Conservation (phyloP, 2,888 invertebrate species). For the Mesorhabditis spiculigera region DNA sequence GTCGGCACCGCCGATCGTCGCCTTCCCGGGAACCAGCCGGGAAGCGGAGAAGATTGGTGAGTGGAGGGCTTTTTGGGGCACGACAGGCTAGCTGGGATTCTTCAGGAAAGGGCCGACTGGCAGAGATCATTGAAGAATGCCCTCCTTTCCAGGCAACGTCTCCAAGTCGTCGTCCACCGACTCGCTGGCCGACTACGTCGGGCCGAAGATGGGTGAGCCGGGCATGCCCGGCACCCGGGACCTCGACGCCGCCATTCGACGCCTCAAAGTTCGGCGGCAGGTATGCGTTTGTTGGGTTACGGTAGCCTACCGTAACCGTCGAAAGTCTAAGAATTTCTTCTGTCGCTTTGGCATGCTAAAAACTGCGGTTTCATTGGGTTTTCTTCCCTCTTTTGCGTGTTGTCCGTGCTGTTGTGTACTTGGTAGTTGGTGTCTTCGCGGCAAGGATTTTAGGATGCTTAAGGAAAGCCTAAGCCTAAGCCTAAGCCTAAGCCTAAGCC, state of each 20-base stretch:
- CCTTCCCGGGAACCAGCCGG: no score
- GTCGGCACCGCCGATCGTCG: no score
- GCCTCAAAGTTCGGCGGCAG: slow-evolving; percentile 33
- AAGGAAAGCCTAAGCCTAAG: background rate
- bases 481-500: no score
- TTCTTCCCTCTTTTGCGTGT: no score
- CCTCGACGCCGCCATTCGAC: slow-evolving; percentile 66
- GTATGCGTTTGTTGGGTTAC: slow-evolving; percentile 8
- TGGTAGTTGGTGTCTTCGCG: no score
- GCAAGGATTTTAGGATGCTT: no score
- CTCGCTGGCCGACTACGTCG: slow-evolving; percentile 41
- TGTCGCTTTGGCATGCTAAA: no score
- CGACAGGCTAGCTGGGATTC: background rate
- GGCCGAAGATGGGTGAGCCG: slow-evolving; percentile 71
- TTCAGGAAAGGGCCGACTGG: background rate
- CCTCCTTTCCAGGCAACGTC: slow-evolving; percentile 12
- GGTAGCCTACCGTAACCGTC: no score
- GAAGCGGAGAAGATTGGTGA: no score
- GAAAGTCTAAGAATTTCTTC: no score
- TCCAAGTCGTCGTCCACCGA: slow-evolving; percentile 19
- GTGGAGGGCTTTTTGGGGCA: background rate
- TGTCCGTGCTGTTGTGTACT: no score
- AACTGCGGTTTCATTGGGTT: no score
- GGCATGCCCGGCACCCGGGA: slow-evolving; percentile 89
- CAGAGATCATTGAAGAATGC: background rate